A percentile compares a stretch with the other conserved stretches of the same genome.
phyloP scores from a whole-genome alignment of 2,888 invertebrate species.

The Heliconius erato region DNA sequence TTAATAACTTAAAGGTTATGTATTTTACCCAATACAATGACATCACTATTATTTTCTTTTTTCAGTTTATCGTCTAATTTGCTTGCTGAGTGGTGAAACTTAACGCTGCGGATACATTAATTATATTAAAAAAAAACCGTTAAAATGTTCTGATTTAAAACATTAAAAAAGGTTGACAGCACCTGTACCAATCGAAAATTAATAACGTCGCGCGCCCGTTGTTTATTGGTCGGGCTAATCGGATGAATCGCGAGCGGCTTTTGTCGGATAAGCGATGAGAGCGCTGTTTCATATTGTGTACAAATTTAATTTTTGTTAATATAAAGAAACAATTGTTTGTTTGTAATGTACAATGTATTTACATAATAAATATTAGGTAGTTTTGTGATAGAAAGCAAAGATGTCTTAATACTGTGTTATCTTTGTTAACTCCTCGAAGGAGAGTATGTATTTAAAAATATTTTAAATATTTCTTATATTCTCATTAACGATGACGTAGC shows the following conservation, averaged over 20 bases:
- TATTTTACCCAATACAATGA: too few species aligned
- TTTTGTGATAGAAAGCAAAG: not conserved
- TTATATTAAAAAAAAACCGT: not conserved
- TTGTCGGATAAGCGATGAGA: slow-evolving; percentile 59
- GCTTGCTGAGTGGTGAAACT: too few species aligned
- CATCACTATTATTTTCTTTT: too few species aligned
- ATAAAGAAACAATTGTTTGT: not conserved
- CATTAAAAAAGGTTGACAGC: slow-evolving; percentile 56
- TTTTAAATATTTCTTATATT: too few species aligned
- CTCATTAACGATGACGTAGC: too few species aligned
- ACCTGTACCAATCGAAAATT: slow-evolving; percentile 75
- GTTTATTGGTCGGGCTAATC: slow-evolving; percentile 76
- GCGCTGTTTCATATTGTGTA: slow-evolving; percentile 56
- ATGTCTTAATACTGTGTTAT: too few species aligned
- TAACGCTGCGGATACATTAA: not conserved
- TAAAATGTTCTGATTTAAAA: not conserved
- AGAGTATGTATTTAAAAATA: too few species aligned
- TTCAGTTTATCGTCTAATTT: too few species aligned
- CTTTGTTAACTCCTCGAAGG: too few species aligned
- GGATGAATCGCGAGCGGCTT: slow-evolving; percentile 69
- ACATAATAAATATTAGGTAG: not conserved
- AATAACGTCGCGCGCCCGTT: slow-evolving; percentile 71
- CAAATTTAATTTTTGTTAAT: slow-evolving; percentile 17
- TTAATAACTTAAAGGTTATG: too few species aligned
- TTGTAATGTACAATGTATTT: not conserved